Base-by-base conservation (phyloP, 2,797 vertebrate species). In the Anguilla pacifica region DNA sequence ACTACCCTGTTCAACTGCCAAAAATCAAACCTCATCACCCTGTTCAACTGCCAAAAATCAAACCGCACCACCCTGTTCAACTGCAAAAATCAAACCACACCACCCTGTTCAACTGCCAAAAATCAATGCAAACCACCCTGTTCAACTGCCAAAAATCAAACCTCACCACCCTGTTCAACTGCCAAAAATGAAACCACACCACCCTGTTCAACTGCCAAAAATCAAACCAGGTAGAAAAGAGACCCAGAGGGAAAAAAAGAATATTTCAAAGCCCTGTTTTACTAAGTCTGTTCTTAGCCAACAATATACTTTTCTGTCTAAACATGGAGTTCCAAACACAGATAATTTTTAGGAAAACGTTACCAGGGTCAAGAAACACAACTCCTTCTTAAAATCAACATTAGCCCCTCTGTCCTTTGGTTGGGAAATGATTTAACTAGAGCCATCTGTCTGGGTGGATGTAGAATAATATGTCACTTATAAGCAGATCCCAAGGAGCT, bases 391-490 rank as follows among this genome's bases (percentile, higher is more conserved):
- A 90, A 93, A 95, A 93, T 94, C 94, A 93, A 94, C 91, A 93
- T 93, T 91, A 92, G 92, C 93, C 94, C 90, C 92, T 95, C 93
- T 89, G 88, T 93, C 93, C 91, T 93, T 92, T 91, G 90, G 92
- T 94, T 96, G 94, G 95, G 95, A 96, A 96, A 96, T 95, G 93
- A 94, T 93, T 96, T 96, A 96, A 96, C 91, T 93, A 93, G 92
- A 94, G 95, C 94, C 96, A 96, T 96, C 94, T 96, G 96, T 94
- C 91, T 90, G 93, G 92, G 93, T 95, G 92, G 92, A 95, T 95
- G 94, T 94, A 93, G 94, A 95, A 95, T 94, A 95, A 94, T 93
- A 94, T 95, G 93, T 94, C 95, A 95, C 94, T 95, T 90, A 95
- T 94, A 92, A 89, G 90, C 81, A 95, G 93, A 92, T 92, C 92